Percentiles rank a stretch among this genome's conserved stretches.
phyloP scores from a whole-genome alignment of 1,140 invertebrate genomes.

The Diabrotica virgifera region DNA sequence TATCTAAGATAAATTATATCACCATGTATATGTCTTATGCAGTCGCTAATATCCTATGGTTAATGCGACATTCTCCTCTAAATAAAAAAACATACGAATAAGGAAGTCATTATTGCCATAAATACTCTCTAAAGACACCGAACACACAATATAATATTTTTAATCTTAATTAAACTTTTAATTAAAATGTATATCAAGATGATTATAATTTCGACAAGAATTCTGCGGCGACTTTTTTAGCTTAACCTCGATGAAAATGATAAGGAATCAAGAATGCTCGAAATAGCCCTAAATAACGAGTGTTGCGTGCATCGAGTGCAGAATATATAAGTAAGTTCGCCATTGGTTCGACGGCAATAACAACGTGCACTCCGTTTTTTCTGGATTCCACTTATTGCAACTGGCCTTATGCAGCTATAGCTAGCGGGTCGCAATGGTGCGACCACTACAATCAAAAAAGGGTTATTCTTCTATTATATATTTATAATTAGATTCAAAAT shows the following conservation, averaged over 20 bases:
- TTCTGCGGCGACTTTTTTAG: not conserved
- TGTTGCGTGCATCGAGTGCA: conserved; percentile 1
- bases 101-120: too few relatives aligned
- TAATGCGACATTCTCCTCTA: too few relatives aligned
- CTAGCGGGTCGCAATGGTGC: not conserved
- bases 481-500: too few relatives aligned
- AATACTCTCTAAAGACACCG: too few relatives aligned
- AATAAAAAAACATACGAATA: too few relatives aligned
- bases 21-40: too few relatives aligned
- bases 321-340: conserved; percentile 16
- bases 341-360: conserved; percentile 9
- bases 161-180: too few relatives aligned
- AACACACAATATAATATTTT: too few relatives aligned
- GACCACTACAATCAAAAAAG: not conserved
- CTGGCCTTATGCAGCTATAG: conserved; percentile 8
- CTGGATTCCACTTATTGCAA: conserved; percentile 8
- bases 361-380: conserved; percentile 8
- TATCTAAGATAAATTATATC: too few relatives aligned
- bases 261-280: not conserved
- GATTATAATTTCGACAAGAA: not conserved
- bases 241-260: not conserved
- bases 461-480: too few relatives aligned
- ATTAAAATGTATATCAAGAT: not conserved
- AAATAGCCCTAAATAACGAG: conserved; percentile 2
- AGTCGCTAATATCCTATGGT: too few relatives aligned